phyloP scores from a whole-genome alignment of 2,113 vertebrate species.

The Apteryx mantelli region DNA sequence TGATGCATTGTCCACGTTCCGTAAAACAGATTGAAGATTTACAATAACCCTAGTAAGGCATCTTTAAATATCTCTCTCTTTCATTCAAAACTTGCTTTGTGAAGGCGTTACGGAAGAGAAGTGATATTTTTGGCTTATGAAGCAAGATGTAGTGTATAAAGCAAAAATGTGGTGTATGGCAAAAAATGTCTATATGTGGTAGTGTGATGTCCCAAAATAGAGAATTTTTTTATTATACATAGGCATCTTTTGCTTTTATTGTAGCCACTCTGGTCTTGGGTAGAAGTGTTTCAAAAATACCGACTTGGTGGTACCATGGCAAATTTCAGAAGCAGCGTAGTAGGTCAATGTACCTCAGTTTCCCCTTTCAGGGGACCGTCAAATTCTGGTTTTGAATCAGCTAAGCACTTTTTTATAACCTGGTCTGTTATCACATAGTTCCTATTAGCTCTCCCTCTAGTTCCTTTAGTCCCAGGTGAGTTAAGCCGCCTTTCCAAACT shows the following conservation, averaged over 20 bases:
- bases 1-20: background rate
- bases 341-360: background rate
- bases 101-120: background rate
- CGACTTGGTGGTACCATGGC: background rate
- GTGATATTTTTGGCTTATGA: background rate
- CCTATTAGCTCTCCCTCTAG: background rate
- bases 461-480: background rate
- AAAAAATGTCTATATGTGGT: background rate
- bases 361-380: background rate
- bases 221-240: background rate
- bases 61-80: constrained; percentile 5
- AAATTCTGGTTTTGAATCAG: background rate
- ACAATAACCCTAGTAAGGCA: background rate
- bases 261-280: background rate
- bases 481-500: background rate
- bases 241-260: background rate
- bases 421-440: background rate
- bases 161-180: background rate
- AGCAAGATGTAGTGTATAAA: background rate
- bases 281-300: background rate
- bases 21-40: background rate
- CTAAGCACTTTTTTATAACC: background rate
- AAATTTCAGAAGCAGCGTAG: background rate
- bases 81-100: background rate
- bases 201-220: background rate